These are phyloP conservation scores for Eurytoma californica DNA, from an alignment of 2,888 invertebrate genomes.

Conservation along the genomic window DNA sequence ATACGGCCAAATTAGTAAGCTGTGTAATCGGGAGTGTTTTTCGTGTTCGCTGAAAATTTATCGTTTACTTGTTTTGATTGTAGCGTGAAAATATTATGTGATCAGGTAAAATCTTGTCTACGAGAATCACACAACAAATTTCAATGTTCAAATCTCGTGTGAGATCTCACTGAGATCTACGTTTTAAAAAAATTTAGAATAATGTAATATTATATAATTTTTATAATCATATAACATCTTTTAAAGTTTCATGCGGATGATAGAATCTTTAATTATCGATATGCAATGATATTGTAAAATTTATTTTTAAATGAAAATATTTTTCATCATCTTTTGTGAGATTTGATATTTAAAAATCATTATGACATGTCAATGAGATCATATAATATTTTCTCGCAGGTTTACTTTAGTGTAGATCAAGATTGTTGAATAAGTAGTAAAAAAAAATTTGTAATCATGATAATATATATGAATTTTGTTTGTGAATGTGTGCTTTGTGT, in stretches of 20 bases:
- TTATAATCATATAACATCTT: no score
- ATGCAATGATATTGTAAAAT: neutral
- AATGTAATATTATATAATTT: no score
- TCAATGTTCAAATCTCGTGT: neutral
- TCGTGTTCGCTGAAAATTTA: neutral
- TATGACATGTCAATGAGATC: no score
- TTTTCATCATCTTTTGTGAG: no score
- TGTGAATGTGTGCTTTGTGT: no score
- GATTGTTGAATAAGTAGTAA: neutral
- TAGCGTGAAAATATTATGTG: neutral
- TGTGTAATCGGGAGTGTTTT: neutral
- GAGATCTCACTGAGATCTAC: neutral
- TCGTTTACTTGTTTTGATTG: neutral
- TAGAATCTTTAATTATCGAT: neutral
- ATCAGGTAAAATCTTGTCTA: no score
- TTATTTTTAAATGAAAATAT: no score
- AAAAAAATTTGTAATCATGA: conserved; percentile 1
- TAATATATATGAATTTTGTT: neutral
- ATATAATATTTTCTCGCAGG: neutral
- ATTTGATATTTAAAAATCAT: no score
- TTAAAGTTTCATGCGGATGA: neutral
- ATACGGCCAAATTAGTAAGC: conserved; percentile 34
- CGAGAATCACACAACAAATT: neutral
- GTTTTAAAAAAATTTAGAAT: neutral
- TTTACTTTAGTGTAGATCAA: neutral